Conservation (phyloP, 2,888 invertebrate genomes). For the Hyposoter didymator region DNA sequence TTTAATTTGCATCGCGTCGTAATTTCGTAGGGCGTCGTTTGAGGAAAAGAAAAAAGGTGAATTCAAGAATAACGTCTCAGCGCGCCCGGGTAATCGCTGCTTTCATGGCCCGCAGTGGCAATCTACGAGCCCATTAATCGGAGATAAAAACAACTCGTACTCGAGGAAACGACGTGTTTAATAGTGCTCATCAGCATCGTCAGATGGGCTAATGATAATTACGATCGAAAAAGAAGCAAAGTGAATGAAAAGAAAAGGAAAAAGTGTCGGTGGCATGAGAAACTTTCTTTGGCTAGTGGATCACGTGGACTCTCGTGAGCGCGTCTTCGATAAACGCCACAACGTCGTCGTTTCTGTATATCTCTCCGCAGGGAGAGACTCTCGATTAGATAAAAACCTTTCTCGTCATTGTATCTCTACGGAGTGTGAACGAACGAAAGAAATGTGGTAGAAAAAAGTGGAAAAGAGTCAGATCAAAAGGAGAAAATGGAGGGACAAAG, state of each 20-base stretch:
- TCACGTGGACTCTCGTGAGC: slow-evolving; percentile 19
- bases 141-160: neutral
- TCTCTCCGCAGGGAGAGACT: slow-evolving; percentile 37
- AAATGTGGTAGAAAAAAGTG: neutral
- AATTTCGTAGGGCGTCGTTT: neutral
- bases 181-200: neutral
- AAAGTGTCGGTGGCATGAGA: neutral
- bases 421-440: neutral
- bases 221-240: neutral
- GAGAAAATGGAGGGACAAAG: slow-evolving; percentile 3
- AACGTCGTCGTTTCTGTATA: slow-evolving; percentile 44
- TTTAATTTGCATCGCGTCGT: neutral
- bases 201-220: slow-evolving; percentile 4
- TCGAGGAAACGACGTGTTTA: neutral
- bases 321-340: slow-evolving; percentile 29
- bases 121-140: neutral
- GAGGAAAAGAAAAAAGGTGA: neutral
- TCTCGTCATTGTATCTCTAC: slow-evolving; percentile 47
- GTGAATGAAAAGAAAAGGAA: neutral
- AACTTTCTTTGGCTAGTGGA: slow-evolving; percentile 34
- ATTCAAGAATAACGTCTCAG: neutral
- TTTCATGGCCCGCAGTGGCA: neutral
- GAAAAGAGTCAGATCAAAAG: neutral
- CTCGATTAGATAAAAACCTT: slow-evolving; percentile 65
- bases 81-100: neutral